phyloP scores from a whole-genome alignment of 2,797 vertebrate species.

The Crenuchus spilurus region DNA sequence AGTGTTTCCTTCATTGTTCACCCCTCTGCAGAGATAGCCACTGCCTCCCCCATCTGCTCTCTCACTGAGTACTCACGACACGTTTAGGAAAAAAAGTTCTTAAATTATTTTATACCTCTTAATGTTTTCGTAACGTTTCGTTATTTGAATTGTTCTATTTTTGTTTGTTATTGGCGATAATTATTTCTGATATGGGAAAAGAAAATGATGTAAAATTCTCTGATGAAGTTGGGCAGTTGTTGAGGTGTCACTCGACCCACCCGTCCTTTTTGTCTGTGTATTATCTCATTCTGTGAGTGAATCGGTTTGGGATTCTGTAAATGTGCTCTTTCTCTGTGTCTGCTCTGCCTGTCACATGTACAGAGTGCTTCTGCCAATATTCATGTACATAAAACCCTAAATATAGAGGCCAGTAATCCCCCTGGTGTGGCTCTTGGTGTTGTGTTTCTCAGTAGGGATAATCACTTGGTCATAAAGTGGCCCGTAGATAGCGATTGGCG shows the following conservation, averaged over 20 bases:
- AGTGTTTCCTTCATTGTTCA: constrained; percentile 34
- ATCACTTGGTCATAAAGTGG: constrained; percentile 39
- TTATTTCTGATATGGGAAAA: constrained; percentile 71
- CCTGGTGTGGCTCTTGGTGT: constrained; percentile 73
- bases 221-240: constrained; percentile 77
- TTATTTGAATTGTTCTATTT: constrained; percentile 58
- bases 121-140: constrained; percentile 73
- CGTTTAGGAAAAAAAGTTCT: constrained; percentile 87
- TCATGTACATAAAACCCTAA: constrained; percentile 99
- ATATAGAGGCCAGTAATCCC: constrained; percentile 91
- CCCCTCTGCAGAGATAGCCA: constrained; percentile 56
- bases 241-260: constrained; percentile 78
- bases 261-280: constrained; percentile 62
- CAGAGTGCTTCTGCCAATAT: constrained; percentile 93
- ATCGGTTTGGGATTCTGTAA: constrained; percentile 85
- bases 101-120: constrained; percentile 99
- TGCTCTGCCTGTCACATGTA: constrained; percentile 87
- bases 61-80: constrained; percentile 70
- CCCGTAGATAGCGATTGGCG: constrained; percentile 5
- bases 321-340: constrained; percentile 81
- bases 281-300: constrained; percentile 79
- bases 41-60: constrained; percentile 74
- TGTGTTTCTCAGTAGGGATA: constrained; percentile 75
- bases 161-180: constrained; percentile 80
- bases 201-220: constrained; percentile 77